These are phyloP conservation scores for Guaruba guarouba DNA, from an alignment of 2,113 vertebrate genomes.

Conservation along the genomic window DNA sequence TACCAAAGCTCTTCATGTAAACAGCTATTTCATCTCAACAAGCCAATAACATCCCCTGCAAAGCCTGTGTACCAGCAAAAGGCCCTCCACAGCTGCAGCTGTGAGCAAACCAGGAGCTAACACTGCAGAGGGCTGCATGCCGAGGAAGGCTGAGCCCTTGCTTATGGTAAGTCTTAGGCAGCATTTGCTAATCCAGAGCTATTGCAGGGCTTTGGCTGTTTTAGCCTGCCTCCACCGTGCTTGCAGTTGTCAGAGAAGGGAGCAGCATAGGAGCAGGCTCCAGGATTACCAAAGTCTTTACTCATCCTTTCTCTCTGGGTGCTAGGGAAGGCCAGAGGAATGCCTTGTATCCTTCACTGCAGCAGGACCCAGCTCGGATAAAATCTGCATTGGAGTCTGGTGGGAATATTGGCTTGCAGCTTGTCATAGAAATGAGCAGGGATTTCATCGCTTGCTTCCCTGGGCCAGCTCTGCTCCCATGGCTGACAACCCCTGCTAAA, in stretches of 20 bases:
- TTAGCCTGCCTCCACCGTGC: rapidly evolving
- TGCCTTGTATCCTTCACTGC: background rate
- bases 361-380: background rate
- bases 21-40: background rate
- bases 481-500: background rate
- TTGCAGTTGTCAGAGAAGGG: background rate
- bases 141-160: background rate
- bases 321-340: background rate
- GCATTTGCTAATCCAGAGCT: background rate
- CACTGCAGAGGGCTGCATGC: rapidly evolving
- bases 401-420: background rate
- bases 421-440: background rate
- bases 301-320: background rate
- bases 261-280: background rate
- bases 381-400: background rate
- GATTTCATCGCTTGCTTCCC: background rate
- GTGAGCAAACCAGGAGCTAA: background rate
- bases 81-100: background rate
- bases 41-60: background rate
- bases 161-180: background rate
- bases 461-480: background rate
- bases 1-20: background rate
- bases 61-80: background rate
- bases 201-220: background rate
- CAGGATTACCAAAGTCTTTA: background rate